Conservation (phyloP, 2,888 invertebrate species). For the Panzeria rudis region DNA sequence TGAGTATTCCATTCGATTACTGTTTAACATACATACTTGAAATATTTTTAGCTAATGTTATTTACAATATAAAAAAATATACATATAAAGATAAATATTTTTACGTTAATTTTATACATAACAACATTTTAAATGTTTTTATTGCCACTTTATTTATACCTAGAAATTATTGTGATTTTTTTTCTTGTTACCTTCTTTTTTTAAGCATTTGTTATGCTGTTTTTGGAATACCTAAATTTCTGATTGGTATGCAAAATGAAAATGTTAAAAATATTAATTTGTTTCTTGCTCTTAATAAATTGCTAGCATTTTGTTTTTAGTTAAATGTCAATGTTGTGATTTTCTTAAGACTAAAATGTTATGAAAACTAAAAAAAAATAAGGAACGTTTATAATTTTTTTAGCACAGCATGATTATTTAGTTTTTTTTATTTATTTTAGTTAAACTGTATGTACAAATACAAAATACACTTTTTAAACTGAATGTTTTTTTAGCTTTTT, state of each 20-base stretch:
- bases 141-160: constrained; percentile 37
- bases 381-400: constrained; percentile 33
- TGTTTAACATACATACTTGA: constrained; percentile 39
- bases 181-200: constrained; percentile 72
- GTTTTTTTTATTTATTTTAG: constrained; percentile 7
- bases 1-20: neutral
- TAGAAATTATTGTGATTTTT: constrained; percentile 77
- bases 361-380: constrained; percentile 20
- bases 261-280: constrained; percentile 43
- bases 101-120: neutral
- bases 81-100: neutral
- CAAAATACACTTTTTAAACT: constrained; percentile 4
- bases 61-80: neutral
- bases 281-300: constrained; percentile 41
- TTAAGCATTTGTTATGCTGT: constrained; percentile 81
- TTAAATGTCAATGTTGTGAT: constrained; percentile 62
- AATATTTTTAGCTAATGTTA: neutral
- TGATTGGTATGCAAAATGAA: constrained; percentile 69
- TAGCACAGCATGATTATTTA: constrained; percentile 55
- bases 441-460: constrained; percentile 31
- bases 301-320: constrained; percentile 59
- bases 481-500: constrained; percentile 50
- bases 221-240: constrained; percentile 75
- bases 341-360: constrained; percentile 45
- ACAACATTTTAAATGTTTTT: neutral